phyloP scores from a whole-genome alignment of 1,140 invertebrate species.

The Bombyx mori region DNA sequence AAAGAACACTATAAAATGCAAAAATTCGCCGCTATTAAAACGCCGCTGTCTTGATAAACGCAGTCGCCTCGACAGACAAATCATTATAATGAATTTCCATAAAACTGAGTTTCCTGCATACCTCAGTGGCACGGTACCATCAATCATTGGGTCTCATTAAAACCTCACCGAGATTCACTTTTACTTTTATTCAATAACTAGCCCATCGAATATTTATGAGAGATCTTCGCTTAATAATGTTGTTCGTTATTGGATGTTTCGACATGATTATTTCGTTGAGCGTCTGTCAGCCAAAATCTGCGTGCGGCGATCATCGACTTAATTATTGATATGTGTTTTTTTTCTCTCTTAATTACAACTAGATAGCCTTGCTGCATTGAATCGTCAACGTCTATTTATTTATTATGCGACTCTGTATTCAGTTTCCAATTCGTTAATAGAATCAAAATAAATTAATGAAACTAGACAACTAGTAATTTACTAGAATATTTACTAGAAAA shows the following conservation, averaged over 20 bases:
- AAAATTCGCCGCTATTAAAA: conserved; percentile 53
- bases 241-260: conserved; percentile 39
- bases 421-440: no score
- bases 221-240: conserved; percentile 31
- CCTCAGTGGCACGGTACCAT: conserved; percentile 20
- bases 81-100: conserved; percentile 41
- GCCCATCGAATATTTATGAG: conserved; percentile 50
- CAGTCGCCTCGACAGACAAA: conserved; percentile 11
- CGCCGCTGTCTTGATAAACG: conserved; percentile 12
- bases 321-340: conserved; percentile 30
- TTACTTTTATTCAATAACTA: conserved; percentile 62
- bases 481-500: no score
- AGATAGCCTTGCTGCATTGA: no score
- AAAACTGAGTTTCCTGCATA: conserved; percentile 36
- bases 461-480: no score
- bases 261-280: conserved; percentile 29
- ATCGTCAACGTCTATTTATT: no score
- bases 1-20: conserved; percentile 54
- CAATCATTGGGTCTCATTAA: conserved; percentile 25
- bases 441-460: no score
- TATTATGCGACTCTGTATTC: no score
- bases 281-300: conserved; percentile 23
- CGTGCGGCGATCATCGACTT: conserved; percentile 28
- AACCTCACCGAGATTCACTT: conserved; percentile 41
- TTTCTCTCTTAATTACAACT: no score